phyloP scores from a whole-genome alignment of 2,113 vertebrate genomes.

The Hippoglossus stenolepis region DNA sequence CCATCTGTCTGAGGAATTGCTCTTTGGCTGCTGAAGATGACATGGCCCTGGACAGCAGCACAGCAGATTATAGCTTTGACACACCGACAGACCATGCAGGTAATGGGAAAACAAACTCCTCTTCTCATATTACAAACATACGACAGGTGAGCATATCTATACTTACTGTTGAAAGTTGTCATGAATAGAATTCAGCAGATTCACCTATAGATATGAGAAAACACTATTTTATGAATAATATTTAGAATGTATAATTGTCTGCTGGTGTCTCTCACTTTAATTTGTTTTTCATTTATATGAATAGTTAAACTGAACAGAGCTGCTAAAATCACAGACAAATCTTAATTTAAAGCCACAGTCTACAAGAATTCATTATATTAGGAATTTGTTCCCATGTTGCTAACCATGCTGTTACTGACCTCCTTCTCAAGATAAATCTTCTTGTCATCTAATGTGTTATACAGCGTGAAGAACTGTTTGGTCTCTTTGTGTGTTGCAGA shows the following conservation, averaged over 20 bases:
- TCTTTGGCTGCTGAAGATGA: slow-evolving; percentile 91
- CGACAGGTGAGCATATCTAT: not conserved
- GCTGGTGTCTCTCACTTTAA: not conserved
- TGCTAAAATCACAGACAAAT: not conserved
- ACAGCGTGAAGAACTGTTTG: slow-evolving; percentile 98
- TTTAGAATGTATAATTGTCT: not conserved
- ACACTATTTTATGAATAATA: not conserved
- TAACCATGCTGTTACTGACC: slow-evolving; percentile 74
- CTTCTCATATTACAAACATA: not conserved
- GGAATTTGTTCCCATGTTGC: not conserved
- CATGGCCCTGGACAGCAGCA: slow-evolving; percentile 88
- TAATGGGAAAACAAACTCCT: not conserved
- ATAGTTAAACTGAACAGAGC: not conserved
- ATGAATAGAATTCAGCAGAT: slow-evolving; percentile 95
- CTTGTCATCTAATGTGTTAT: slow-evolving; percentile 98
- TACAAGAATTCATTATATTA: not conserved
- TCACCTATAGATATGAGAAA: slow-evolving; percentile 83
- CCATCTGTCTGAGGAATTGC: slow-evolving; percentile 97
- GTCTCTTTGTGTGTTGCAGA: slow-evolving; percentile 99
- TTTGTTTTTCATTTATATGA: not conserved
- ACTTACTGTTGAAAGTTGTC: slow-evolving; percentile 99
- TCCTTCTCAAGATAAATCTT: slow-evolving; percentile 99
- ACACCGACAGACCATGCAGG: not conserved
- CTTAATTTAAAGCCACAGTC: not conserved
- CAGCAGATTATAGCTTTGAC: not conserved